Evolutionary conservation across 2,113 vertebrate species (phyloP).

Genomic region (Eubucco bourcierii): DNA sequence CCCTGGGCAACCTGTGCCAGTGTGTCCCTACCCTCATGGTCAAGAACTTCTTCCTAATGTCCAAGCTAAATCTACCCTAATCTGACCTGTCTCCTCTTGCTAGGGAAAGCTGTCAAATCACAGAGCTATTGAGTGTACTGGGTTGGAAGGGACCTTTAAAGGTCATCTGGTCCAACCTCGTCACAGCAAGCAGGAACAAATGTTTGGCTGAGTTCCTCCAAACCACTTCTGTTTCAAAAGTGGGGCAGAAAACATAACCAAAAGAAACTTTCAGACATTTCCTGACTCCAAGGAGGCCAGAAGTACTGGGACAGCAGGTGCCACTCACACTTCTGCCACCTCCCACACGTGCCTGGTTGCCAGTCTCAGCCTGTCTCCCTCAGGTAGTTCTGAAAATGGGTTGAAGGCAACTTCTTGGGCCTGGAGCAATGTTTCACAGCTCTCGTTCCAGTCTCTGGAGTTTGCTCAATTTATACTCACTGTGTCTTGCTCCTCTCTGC

Average conservation of each 20-base stretch:
- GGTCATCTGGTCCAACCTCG: no score
- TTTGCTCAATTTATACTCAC: slow-evolving; percentile 28
- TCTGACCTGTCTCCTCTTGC: neutral
- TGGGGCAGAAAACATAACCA: slow-evolving; percentile 11
- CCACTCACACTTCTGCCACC: neutral
- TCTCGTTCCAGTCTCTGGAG: neutral
- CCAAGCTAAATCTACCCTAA: no score
- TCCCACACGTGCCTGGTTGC: neutral
- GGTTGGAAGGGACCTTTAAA: no score
- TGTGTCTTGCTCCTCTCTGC: neutral
- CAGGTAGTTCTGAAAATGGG: slow-evolving; percentile 46
- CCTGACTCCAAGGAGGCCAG: slow-evolving; percentile 39
- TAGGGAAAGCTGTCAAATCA: neutral
- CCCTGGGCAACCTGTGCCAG: no score
- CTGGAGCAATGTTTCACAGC: slow-evolving; percentile 39
- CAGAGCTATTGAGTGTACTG: no score
- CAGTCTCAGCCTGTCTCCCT: slow-evolving; percentile 6
- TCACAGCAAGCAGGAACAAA: no score
- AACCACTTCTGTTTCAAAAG: neutral
- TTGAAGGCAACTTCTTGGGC: neutral
- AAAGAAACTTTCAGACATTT: neutral
- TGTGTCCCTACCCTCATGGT: no score
- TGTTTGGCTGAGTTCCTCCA: neutral
- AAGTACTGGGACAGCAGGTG: slow-evolving; percentile 32
- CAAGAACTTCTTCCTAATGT: no score